Evolutionary conservation across 2,113 vertebrate species (phyloP), one percentile per base, ranked within the genome.

Genomic region (Megalops atlanticus): DNA sequence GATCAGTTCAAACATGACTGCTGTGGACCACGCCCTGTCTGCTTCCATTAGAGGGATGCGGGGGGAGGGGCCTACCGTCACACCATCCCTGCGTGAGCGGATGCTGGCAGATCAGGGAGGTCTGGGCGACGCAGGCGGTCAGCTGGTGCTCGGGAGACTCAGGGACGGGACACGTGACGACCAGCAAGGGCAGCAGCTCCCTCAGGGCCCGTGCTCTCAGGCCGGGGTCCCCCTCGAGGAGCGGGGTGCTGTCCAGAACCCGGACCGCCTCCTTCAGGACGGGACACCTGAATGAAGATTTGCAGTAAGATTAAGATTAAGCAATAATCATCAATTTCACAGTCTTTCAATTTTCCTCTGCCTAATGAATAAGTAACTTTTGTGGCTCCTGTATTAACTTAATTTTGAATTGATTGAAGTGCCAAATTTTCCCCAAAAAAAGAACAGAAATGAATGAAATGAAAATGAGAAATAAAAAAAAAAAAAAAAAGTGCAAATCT

Each of bases 11-110:
- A n/a, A n/a, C n/a, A n/a, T n/a, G n/a, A n/a, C n/a, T n/a, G n/a
- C n/a, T n/a, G n/a, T n/a, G n/a, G n/a, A n/a, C n/a, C n/a, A n/a
- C n/a, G n/a, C n/a, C n/a, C n/a, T n/a, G n/a, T n/a, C n/a, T n/a
- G n/a, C n/a, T n/a, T n/a, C n/a, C n/a, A n/a, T n/a, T n/a, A n/a
- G n/a, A n/a, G n/a, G n/a, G n/a, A n/a, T n/a, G n/a, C n/a, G 31
- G 40, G 1, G 36, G 14, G 10, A 5, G 18, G 54, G 31, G 39
- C 70, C 91, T 92, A 99, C 98, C 96, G 92, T 91, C 52, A 40
- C 91, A 90, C 96, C 97, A 99, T 27, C 90, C 95, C 71, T 84
- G 90, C 33, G 97, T 92, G 21, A 98, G 89, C 43, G 95, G 95
- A 80, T 96, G 95, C 6, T 95, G 89, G 33, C 89, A 87, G 45